Conservation (phyloP, 2,888 invertebrate species). For the Laothoe populi region DNA sequence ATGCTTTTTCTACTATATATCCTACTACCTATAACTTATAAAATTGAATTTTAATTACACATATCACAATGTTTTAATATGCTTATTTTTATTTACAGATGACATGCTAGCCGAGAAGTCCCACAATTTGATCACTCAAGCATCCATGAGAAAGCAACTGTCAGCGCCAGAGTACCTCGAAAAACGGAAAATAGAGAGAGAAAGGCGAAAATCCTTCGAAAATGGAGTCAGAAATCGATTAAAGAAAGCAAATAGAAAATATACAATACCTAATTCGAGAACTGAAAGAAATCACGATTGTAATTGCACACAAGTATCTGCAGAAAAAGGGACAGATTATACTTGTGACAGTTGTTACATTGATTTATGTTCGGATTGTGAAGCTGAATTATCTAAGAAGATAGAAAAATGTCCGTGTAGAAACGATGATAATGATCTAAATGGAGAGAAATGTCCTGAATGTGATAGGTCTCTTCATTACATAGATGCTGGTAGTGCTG, state of each 20-base stretch:
- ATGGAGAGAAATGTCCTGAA: constrained; percentile 71
- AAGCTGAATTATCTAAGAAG: constrained; percentile 66
- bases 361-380: constrained; percentile 77
- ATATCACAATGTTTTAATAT: neutral
- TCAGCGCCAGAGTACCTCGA: constrained; percentile 96
- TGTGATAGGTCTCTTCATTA: constrained; percentile 74
- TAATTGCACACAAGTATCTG: constrained; percentile 69
- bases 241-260: constrained; percentile 83
- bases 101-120: constrained; percentile 87
- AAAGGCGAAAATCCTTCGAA: constrained; percentile 87
- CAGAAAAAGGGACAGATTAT: constrained; percentile 73
- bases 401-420: constrained; percentile 65
- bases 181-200: constrained; percentile 90
- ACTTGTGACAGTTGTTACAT: constrained; percentile 77
- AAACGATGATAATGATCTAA: constrained; percentile 50
- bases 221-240: constrained; percentile 85
- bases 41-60: neutral
- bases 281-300: constrained; percentile 62
- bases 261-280: constrained; percentile 60
- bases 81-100: constrained; percentile 65
- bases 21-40: too few species aligned
- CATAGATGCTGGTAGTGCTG: constrained; percentile 72
- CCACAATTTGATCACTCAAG: constrained; percentile 79
- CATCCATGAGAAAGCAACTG: constrained; percentile 89
- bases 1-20: too few species aligned